Percentiles rank a stretch among this genome's conserved stretches.
Evolutionary conservation across 2,797 vertebrate species (phyloP).

Genomic region (Schizothorax lantsangensis): DNA sequence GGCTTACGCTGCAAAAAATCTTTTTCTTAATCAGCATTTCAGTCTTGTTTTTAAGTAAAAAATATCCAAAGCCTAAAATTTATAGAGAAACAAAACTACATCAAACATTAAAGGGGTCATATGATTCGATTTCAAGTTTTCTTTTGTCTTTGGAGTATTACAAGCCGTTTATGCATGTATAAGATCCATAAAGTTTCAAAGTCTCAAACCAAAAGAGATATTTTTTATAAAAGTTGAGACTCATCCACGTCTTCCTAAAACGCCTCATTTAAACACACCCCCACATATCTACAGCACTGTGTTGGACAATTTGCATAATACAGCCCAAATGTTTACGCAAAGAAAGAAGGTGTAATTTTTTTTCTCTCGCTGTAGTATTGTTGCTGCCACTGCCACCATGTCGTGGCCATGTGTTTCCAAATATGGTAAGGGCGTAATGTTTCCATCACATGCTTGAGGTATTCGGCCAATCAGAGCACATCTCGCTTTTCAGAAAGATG

Average conservation of each 20-base stretch:
- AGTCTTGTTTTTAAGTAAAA: neutral
- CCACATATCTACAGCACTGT: neutral
- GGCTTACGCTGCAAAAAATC: slow-evolving; percentile 18
- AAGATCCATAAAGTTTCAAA: too few relatives aligned
- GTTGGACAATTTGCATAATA: neutral
- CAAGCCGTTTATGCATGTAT: too few relatives aligned
- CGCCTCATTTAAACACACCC: too few relatives aligned
- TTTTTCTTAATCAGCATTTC: slow-evolving; percentile 1
- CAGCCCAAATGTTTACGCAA: neutral
- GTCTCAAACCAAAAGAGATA: too few relatives aligned
- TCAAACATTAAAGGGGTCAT: neutral
- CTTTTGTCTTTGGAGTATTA: too few relatives aligned
- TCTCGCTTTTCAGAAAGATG: neutral
- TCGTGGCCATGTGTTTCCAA: neutral
- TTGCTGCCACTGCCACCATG: neutral
- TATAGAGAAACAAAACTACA: neutral
- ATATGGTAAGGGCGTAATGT: neutral
- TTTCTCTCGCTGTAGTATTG: neutral
- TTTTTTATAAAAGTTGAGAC: too few relatives aligned
- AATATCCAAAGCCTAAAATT: neutral
- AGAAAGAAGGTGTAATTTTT: neutral
- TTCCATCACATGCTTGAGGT: neutral
- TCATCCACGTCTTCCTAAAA: too few relatives aligned
- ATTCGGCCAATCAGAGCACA: neutral
- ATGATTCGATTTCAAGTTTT: too few relatives aligned